Evolutionary conservation across 2,797 vertebrate genomes (phyloP), one percentile per base, ranked within the genome.

Genomic region (Nannoperca australis): DNA sequence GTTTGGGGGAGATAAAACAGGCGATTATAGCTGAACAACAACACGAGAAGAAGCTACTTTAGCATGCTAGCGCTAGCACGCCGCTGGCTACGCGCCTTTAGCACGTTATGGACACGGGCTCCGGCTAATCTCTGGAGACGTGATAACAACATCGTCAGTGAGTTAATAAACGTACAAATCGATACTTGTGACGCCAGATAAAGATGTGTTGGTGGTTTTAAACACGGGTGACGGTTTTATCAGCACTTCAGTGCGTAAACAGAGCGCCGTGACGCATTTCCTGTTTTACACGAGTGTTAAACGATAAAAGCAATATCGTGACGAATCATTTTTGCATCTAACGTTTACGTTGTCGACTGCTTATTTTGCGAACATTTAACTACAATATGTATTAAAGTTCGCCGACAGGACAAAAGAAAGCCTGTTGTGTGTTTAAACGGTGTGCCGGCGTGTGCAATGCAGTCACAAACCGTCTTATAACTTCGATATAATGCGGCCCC

Each of bases 11-110:
- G 3, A 4, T 3, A 1, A 38, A 2, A 2, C 2, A 2, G 4
- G 12, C 0, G 1, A 30, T 0, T 0, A 0, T 0, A 2, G 1
- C 12, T 2, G 24, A 40, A 53, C 6, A 30, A 5, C 6, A 4
- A 3, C 32, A 15, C 0, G 6, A 5, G 1, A 27, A 22, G n/a
- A 1, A 40, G 32, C 49, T 0, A 0, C 58, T 11, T 65, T 73
- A 82, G 76, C 85, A n/a, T 2, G 73, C 58, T 85, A 84, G 34
- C 56, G 18, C 32, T 81, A 87, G 76, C 89, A 66, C 22, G 76
- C 76, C 5, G 30, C 81, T 84, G 58, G 72, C 86, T 80, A 24
- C 88, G 89, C 89, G 84, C 89, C 78, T 58, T 76, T 55, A 69
- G 62, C 83, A 13, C 53, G 59, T n/a, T 65, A 50, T 1, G 17